Evolutionary conservation across 2,797 vertebrate species (phyloP).

Genomic region (Danio jaintianensis): DNA sequence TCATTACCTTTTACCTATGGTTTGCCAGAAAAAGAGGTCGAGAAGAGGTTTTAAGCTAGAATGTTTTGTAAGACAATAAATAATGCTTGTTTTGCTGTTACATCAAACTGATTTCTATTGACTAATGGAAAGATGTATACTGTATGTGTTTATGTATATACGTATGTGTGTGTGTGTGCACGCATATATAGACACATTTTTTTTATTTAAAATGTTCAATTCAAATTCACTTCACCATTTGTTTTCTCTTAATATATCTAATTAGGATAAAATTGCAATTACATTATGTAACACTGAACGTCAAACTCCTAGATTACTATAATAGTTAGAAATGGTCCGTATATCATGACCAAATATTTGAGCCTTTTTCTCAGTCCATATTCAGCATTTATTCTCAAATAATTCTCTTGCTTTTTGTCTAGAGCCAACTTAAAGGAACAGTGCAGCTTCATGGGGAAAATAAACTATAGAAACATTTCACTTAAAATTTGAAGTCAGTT

Average conservation of each 20-base stretch:
- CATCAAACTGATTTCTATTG: constrained; percentile 3
- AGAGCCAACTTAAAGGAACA: not conserved
- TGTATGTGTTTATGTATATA: too few species aligned
- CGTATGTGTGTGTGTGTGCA: too few species aligned
- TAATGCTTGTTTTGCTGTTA: not conserved
- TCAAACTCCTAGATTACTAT: constrained; percentile 1
- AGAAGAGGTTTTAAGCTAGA: not conserved
- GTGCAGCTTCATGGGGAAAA: too few species aligned
- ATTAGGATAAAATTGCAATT: not conserved
- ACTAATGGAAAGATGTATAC: not conserved
- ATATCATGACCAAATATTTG: not conserved
- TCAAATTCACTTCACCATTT: not conserved
- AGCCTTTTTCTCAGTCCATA: not conserved
- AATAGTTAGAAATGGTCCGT: not conserved
- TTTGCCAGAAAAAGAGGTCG: not conserved
- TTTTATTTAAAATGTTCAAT: too few species aligned
- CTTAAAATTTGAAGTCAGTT: too few species aligned
- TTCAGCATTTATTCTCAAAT: not conserved
- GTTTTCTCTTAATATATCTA: not conserved
- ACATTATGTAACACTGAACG: constrained; percentile 1
- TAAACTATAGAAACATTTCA: too few species aligned
- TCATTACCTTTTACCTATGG: not conserved
- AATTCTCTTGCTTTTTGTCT: constrained; percentile 7
- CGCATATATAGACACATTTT: too few species aligned
- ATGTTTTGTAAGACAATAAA: constrained; percentile 8